phyloP scores from a whole-genome alignment of 1,140 invertebrate genomes.

The Caerostris darwini region DNA sequence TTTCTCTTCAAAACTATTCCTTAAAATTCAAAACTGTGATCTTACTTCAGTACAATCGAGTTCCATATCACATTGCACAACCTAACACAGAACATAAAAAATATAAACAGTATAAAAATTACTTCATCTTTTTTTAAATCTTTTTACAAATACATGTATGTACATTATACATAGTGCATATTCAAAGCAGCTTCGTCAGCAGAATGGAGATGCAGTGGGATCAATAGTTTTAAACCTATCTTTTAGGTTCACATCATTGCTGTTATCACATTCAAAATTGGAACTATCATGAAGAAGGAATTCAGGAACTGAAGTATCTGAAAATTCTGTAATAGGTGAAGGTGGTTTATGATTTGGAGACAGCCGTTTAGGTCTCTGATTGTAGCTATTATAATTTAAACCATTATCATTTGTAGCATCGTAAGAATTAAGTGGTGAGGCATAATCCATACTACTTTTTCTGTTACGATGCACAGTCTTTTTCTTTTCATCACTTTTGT shows the following conservation, averaged over 20 bases:
- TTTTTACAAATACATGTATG: background rate
- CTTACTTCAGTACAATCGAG: background rate
- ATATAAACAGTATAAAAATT: slow-evolving; percentile 35
- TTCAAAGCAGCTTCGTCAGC: slow-evolving; percentile 11
- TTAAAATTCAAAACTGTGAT: background rate
- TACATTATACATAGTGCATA: slow-evolving; percentile 1
- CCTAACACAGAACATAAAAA: slow-evolving; percentile 25
- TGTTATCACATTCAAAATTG: slow-evolving; percentile 73
- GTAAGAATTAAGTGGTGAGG: slow-evolving; percentile 77
- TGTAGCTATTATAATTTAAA: slow-evolving; percentile 72
- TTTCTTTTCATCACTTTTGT: slow-evolving; percentile 64
- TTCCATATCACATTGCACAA: slow-evolving; percentile 13
- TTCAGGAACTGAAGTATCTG: slow-evolving; percentile 45
- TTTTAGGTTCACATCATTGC: slow-evolving; percentile 71
- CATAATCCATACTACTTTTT: slow-evolving; percentile 77
- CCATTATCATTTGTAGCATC: slow-evolving; percentile 29
- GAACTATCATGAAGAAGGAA: slow-evolving; percentile 67
- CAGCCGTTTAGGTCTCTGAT: slow-evolving; percentile 66
- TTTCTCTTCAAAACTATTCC: background rate
- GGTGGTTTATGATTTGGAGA: background rate
- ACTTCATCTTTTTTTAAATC: background rate
- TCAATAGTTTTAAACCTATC: slow-evolving; percentile 78
- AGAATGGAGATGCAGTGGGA: slow-evolving; percentile 78
- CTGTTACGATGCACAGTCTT: slow-evolving; percentile 69
- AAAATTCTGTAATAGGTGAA: background rate